phyloP scores from a whole-genome alignment of 2,888 invertebrate genomes.

The Diachrysia chrysitis region DNA sequence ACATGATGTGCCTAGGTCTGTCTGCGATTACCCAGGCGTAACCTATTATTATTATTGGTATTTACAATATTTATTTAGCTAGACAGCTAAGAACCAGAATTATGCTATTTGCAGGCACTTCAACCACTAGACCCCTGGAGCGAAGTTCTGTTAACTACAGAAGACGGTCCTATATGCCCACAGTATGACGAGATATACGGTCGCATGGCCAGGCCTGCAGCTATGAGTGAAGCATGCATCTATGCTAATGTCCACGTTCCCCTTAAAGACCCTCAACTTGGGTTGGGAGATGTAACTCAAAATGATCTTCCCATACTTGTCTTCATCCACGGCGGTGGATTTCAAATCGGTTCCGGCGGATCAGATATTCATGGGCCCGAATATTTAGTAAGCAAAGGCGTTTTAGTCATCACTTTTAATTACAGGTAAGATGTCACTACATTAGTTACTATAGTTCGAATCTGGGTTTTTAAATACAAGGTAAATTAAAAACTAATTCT shows the following conservation, averaged over 20 bases:
- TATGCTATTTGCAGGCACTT: constrained; percentile 51
- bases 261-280: background rate
- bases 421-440: constrained; percentile 57
- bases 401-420: constrained; percentile 68
- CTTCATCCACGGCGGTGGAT: constrained; percentile 78
- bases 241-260: constrained; percentile 65
- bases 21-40: too few relatives aligned
- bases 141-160: constrained; percentile 82
- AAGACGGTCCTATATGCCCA: constrained; percentile 88
- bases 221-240: constrained; percentile 66
- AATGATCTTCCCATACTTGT: constrained; percentile 73
- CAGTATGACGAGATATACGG: constrained; percentile 79
- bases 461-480: too few relatives aligned
- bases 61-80: too few relatives aligned
- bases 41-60: too few relatives aligned
- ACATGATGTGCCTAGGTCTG: background rate
- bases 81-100: too few relatives aligned
- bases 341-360: constrained; percentile 55
- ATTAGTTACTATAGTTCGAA: too few relatives aligned
- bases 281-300: background rate
- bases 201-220: constrained; percentile 38
- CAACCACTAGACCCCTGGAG: constrained; percentile 73
- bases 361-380: constrained; percentile 67
- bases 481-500: background rate
- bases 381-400: constrained; percentile 61